A percentile compares a stretch with the other conserved stretches of the same genome.
Evolutionary conservation across 2,888 invertebrate genomes (phyloP).

Genomic region (Myopa tessellatipennis): DNA sequence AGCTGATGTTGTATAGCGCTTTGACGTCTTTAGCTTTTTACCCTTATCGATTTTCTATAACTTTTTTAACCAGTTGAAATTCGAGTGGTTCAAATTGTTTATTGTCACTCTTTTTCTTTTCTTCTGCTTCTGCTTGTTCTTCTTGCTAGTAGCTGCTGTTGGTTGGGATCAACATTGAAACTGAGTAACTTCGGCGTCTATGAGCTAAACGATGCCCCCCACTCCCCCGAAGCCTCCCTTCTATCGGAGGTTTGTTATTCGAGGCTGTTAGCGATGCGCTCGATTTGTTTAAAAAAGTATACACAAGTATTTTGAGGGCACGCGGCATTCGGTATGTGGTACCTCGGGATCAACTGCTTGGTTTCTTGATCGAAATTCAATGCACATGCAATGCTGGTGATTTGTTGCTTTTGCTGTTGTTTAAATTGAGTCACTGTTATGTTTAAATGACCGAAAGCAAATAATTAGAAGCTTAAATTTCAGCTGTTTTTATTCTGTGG

Average conservation of each 20-base stretch:
- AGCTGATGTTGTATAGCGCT: no score
- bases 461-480: no score
- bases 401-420: background rate
- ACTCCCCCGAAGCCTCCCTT: background rate
- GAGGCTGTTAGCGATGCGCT: background rate
- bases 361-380: background rate
- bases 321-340: background rate
- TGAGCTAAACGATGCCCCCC: background rate
- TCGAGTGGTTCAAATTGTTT: conserved; percentile 11
- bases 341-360: background rate
- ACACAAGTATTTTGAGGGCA: conserved; percentile 5
- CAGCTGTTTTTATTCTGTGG: no score
- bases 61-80: background rate
- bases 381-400: background rate
- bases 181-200: background rate
- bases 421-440: background rate
- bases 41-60: no score
- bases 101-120: conserved; percentile 10
- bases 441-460: background rate
- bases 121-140: background rate
- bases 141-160: background rate
- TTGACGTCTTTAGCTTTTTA: no score
- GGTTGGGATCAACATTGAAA: conserved; percentile 22
- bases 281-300: background rate
- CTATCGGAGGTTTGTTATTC: background rate